Conservation (phyloP, 2,888 invertebrate species). For the Lasioglossum lativentre region DNA sequence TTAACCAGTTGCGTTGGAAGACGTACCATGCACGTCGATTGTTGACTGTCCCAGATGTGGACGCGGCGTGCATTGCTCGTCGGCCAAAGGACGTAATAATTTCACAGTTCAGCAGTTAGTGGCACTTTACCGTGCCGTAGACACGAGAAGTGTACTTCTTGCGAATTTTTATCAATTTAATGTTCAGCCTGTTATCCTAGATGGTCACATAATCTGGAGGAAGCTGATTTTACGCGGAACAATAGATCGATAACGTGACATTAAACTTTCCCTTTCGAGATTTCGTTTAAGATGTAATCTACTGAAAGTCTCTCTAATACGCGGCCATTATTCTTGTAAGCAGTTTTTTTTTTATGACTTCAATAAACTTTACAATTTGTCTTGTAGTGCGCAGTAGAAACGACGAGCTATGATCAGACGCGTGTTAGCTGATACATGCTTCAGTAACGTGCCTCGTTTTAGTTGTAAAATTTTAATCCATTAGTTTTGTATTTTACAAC, state of each 20-base stretch:
- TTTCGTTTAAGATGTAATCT: background rate
- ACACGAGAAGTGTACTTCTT: background rate
- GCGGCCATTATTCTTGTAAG: background rate
- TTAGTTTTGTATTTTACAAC: background rate
- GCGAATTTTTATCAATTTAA: background rate
- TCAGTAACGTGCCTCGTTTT: background rate
- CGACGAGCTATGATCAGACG: background rate
- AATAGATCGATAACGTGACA: background rate
- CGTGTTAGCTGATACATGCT: background rate
- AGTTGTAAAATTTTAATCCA: background rate
- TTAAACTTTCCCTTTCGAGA: background rate
- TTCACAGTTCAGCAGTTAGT: background rate
- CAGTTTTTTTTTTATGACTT: background rate
- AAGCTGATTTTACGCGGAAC: background rate
- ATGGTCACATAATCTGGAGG: background rate
- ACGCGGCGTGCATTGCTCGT: background rate
- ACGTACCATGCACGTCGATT: background rate
- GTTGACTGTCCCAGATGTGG: slow-evolving; percentile 3
- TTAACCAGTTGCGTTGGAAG: slow-evolving; percentile 17
- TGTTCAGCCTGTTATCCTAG: background rate
- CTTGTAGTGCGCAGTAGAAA: background rate
- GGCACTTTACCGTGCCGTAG: background rate
- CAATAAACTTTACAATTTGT: background rate
- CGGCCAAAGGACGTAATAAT: background rate
- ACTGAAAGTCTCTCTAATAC: background rate